Evolutionary conservation across 30 jellyfish, hydroid and myxozoan genomes (phyloP).

Genomic region (Hydractinia symbiolongicarpus): DNA sequence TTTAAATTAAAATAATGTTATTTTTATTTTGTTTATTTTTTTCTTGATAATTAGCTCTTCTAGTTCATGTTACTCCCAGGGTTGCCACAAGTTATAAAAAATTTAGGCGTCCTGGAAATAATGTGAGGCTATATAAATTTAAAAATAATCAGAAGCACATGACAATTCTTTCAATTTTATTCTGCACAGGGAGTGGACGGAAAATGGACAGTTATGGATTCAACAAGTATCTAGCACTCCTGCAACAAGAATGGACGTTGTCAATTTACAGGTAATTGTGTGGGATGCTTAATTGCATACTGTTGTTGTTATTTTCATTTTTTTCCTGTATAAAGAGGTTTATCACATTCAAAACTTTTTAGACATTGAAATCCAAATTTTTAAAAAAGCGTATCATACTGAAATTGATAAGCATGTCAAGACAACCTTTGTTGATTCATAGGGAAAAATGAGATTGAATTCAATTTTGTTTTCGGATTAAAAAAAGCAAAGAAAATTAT

Average conservation of each 20-base stretch:
- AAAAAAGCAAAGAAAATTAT: background rate
- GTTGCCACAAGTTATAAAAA: too few species aligned
- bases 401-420: too few species aligned
- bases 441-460: background rate
- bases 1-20: background rate
- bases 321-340: too few species aligned
- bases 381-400: too few species aligned
- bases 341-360: background rate
- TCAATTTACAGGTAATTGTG: slow-evolving; percentile 68
- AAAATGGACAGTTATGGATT: slow-evolving; percentile 92
- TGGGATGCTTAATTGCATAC: background rate
- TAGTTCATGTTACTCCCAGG: too few species aligned
- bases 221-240: slow-evolving; percentile 98
- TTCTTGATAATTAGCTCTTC: too few species aligned
- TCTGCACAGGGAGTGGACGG: slow-evolving; percentile 82
- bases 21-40: too few species aligned
- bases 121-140: too few species aligned
- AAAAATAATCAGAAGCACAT: background rate
- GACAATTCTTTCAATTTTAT: background rate
- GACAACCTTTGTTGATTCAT: too few species aligned
- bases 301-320: background rate
- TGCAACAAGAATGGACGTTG: slow-evolving; percentile 93
- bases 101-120: too few species aligned
- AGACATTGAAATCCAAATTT: background rate
- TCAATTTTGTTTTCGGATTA: background rate